Conservation (phyloP, 2,113 vertebrate genomes). For the Arenaria interpres region DNA sequence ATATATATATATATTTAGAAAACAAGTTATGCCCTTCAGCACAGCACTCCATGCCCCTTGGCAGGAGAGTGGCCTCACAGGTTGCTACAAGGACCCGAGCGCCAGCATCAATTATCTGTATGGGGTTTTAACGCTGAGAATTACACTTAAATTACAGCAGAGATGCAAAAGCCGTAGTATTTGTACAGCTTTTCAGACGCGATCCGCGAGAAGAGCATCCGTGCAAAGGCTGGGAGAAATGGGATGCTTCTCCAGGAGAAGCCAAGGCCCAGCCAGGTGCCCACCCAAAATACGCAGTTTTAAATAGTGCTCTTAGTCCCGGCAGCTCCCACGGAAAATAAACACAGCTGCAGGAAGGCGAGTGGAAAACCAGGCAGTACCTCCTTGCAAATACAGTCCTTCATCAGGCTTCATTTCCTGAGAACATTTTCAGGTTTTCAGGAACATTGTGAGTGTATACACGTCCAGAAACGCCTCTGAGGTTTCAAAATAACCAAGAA, state of each 20-base stretch:
- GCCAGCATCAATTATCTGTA: neutral
- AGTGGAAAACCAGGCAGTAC: neutral
- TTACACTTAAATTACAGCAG: neutral
- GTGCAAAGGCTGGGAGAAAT: neutral
- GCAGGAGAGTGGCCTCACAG: neutral
- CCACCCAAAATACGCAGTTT: neutral
- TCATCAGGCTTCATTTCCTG: neutral
- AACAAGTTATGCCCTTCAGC: neutral
- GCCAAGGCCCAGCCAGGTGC: neutral
- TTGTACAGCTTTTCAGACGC: neutral
- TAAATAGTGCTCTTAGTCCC: neutral
- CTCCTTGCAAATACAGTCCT: neutral
- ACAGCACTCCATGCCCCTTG: neutral
- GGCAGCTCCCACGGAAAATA: neutral
- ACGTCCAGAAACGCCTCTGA: neutral
- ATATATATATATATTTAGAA: fast-evolving
- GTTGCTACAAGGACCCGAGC: neutral
- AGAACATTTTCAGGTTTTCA: neutral
- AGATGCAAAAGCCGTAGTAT: fast-evolving
- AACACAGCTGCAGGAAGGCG: neutral
- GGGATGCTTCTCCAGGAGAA: neutral
- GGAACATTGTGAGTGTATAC: fast-evolving
- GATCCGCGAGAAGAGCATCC: fast-evolving
- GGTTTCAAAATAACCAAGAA: neutral
- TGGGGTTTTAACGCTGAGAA: neutral